phyloP scores from a whole-genome alignment of 2,888 invertebrate species.

The Cyrtodaria siliqua region DNA sequence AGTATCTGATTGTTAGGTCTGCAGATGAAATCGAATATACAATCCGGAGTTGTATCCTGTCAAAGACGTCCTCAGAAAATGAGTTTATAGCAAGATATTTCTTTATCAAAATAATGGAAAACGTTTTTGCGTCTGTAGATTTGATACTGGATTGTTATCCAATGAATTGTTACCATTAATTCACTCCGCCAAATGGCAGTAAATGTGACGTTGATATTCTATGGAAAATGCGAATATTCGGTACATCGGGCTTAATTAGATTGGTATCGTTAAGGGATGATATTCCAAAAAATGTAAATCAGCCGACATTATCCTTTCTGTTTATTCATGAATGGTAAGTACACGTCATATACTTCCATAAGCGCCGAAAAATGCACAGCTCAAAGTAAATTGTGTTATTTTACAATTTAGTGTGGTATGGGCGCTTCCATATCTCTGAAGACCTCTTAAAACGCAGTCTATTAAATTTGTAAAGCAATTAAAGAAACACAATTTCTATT shows the following conservation, averaged over 20 bases:
- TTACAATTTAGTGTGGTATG: too few species aligned
- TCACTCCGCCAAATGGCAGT: conserved; percentile 56
- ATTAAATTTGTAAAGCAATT: too few species aligned
- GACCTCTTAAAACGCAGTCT: too few species aligned
- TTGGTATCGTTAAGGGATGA: conserved; percentile 47
- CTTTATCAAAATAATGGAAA: conserved; percentile 67
- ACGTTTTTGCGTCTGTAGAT: conserved; percentile 46
- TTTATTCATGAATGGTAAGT: too few species aligned
- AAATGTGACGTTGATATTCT: conserved; percentile 41
- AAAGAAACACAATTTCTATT: too few species aligned
- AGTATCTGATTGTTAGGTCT: conserved; percentile 60
- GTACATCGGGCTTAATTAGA: conserved; percentile 47
- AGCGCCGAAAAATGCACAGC: too few species aligned
- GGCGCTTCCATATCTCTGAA: too few species aligned
- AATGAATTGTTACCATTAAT: conserved; percentile 62
- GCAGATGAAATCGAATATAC: conserved; percentile 41
- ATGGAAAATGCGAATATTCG: conserved; percentile 29
- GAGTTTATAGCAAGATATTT: conserved; percentile 57
- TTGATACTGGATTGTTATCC: conserved; percentile 44
- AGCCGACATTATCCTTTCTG: too few species aligned
- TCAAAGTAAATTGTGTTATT: too few species aligned
- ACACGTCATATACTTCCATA: too few species aligned
- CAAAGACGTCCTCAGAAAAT: conserved; percentile 41
- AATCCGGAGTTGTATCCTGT: conserved; percentile 34
- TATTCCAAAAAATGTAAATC: conserved; percentile 49